Percentiles rank a stretch among this genome's conserved stretches.
Conservation (phyloP, 2,888 invertebrate species). For the Matsumyia berberina region DNA sequence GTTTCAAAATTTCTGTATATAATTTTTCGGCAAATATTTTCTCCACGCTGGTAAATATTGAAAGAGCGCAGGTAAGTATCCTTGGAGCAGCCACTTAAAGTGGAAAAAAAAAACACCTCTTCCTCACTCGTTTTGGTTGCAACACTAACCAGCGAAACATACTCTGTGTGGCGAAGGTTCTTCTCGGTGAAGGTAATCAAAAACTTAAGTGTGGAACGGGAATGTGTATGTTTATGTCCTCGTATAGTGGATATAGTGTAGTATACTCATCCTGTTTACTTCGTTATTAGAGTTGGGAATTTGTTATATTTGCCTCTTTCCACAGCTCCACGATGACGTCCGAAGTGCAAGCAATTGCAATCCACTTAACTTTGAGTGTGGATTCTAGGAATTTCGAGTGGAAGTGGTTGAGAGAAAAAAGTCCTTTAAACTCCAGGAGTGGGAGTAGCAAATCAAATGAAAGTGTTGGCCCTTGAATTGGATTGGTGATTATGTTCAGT, state of each 20-base stretch:
- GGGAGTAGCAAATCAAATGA: slow-evolving; percentile 6
- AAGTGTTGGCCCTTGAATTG: slow-evolving; percentile 29
- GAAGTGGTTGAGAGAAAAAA: neutral
- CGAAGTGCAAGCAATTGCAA: slow-evolving; percentile 37
- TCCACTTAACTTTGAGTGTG: slow-evolving; percentile 26
- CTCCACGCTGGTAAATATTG: neutral
- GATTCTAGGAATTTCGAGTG: slow-evolving; percentile 26
- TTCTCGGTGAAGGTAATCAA: slow-evolving; percentile 20
- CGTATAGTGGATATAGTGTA: neutral
- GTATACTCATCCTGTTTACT: slow-evolving; percentile 37
- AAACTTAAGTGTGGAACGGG: slow-evolving; percentile 3
- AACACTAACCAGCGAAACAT: neutral
- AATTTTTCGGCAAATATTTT: slow-evolving; percentile 30
- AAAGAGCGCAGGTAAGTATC: slow-evolving; percentile 4
- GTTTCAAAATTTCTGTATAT: neutral
- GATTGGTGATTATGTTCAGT: neutral
- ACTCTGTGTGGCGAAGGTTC: neutral
- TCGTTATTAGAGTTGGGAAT: slow-evolving; percentile 40
- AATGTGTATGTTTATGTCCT: neutral
- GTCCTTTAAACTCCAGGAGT: neutral
- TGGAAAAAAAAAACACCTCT: neutral
- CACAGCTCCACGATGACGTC: neutral
- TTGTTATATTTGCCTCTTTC: slow-evolving; percentile 3
- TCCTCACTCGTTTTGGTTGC: slow-evolving; percentile 1
- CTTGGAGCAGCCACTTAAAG: slow-evolving; percentile 13